These are phyloP conservation scores for Triplophysa siluroides DNA, from an alignment of 2,113 vertebrate genomes.

Conservation along the genomic window DNA sequence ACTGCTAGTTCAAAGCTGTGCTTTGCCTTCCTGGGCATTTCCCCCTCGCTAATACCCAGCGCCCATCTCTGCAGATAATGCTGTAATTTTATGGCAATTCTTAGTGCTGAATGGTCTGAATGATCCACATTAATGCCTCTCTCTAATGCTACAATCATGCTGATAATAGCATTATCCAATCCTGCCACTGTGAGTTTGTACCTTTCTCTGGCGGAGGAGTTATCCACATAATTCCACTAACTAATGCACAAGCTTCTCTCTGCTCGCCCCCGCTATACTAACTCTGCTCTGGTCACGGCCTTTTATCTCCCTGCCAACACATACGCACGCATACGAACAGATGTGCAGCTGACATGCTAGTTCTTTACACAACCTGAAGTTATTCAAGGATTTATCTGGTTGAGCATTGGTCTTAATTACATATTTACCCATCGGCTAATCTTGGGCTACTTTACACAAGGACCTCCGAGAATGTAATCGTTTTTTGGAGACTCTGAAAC, in stretches of 20 bases:
- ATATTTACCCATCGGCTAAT: conserved; percentile 27
- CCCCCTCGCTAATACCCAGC: conserved; percentile 64
- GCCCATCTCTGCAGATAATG: conserved; percentile 72
- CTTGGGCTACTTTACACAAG: conserved; percentile 20
- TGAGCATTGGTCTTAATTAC: conserved; percentile 22
- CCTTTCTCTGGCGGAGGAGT: conserved; percentile 66
- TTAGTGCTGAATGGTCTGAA: conserved; percentile 66
- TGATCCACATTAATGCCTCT: conserved; percentile 77
- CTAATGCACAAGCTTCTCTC: conserved; percentile 71
- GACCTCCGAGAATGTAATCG: not conserved
- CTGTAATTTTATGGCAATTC: conserved; percentile 74
- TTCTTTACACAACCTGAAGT: conserved; percentile 7
- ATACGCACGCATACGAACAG: not conserved
- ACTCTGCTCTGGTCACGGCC: conserved; percentile 62
- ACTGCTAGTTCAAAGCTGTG: conserved; percentile 70
- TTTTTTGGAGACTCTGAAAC: not conserved
- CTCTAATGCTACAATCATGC: conserved; percentile 73
- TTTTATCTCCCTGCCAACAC: conserved; percentile 40
- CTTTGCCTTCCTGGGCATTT: conserved; percentile 60
- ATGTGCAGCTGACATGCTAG: conserved; percentile 18
- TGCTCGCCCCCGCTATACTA: conserved; percentile 57
- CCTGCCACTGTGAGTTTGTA: conserved; percentile 68
- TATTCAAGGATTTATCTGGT: conserved; percentile 3
- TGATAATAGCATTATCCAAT: conserved; percentile 79
- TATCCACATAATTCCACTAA: conserved; percentile 77